These are phyloP conservation scores for Lophochroa leadbeateri DNA, from an alignment of 2,113 vertebrate genomes.

Conservation along the genomic window DNA sequence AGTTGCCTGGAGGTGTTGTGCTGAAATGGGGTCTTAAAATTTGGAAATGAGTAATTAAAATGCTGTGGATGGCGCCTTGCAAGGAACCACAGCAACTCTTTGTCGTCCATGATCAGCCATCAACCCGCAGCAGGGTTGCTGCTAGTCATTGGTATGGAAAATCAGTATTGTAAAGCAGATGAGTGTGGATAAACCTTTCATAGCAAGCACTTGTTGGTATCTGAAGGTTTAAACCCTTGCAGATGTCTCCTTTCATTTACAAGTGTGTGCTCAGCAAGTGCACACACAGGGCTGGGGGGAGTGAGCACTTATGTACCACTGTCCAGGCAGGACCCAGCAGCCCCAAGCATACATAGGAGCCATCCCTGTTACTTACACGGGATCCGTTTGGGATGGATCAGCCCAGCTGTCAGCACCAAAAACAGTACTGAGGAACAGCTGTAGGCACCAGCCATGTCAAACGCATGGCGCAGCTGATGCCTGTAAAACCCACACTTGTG, in stretches of 20 bases:
- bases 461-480: neutral
- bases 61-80: neutral
- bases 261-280: neutral
- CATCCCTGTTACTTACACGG: neutral
- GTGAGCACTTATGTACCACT: accelerated
- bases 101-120: accelerated
- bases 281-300: neutral
- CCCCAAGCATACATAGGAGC: neutral
- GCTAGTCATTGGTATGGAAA: neutral
- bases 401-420: constrained; percentile 21
- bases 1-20: neutral
- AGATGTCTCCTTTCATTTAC: neutral
- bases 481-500: neutral
- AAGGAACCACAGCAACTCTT: neutral
- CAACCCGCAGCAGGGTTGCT: neutral
- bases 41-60: neutral
- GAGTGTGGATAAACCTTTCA: neutral
- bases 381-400: neutral
- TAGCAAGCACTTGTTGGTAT: neutral
- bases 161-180: neutral
- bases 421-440: neutral
- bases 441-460: neutral
- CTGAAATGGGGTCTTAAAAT: neutral
- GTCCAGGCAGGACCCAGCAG: neutral
- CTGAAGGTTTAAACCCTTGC: neutral